A percentile compares a stretch with the other conserved stretches of the same genome.
Conservation (phyloP, 2,797 vertebrate species). For the Rhinoraja longicauda region DNA sequence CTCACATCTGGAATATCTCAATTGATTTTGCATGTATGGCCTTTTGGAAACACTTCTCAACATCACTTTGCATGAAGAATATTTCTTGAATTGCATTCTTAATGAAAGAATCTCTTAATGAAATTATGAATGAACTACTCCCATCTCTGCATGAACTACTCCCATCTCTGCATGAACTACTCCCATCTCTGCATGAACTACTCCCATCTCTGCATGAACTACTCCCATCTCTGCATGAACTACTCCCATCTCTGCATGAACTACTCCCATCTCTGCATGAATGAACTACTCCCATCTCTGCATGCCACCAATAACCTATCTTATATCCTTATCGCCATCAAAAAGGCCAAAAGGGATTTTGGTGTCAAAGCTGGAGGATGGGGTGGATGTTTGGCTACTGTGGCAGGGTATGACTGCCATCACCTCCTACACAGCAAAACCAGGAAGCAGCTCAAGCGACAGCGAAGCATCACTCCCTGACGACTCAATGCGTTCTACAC, state of each 20-base stretch:
- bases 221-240: neutral
- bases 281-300: neutral
- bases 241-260: neutral
- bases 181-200: neutral
- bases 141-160: neutral
- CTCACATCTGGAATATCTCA: neutral
- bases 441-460: no score
- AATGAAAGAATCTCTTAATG: neutral
- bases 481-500: no score
- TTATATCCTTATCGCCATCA: neutral
- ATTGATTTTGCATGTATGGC: neutral
- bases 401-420: no score
- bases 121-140: neutral
- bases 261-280: no score
- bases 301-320: neutral
- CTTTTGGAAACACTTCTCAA: neutral
- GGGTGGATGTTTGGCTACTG: no score
- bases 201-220: neutral
- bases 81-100: neutral
- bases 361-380: no score
- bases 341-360: no score
- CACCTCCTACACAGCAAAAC: no score
- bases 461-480: no score
- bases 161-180: neutral
- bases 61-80: neutral